Evolutionary conservation across 1,140 invertebrate species (phyloP).

Genomic region (Tribolium castaneum): DNA sequence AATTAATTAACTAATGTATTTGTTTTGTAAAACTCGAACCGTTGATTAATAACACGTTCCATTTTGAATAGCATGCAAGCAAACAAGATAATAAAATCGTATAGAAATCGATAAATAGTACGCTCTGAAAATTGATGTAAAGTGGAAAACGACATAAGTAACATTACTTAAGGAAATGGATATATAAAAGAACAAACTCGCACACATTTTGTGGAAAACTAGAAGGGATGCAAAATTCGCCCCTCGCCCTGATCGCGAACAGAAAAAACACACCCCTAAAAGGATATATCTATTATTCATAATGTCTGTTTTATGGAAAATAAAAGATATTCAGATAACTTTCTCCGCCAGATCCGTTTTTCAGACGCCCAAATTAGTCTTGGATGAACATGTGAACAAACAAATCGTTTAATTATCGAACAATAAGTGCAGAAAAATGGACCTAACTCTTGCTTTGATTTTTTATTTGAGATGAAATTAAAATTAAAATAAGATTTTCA

Average conservation of each 20-base stretch:
- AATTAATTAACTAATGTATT: slow-evolving; percentile 28
- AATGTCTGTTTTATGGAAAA: slow-evolving; percentile 43
- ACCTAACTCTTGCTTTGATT: too few species aligned
- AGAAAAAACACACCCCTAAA: slow-evolving; percentile 43
- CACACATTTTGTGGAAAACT: slow-evolving; percentile 25
- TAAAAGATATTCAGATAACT: slow-evolving; percentile 36
- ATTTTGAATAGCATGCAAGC: background rate
- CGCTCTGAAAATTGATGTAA: slow-evolving; percentile 45
- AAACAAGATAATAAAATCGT: slow-evolving; percentile 32
- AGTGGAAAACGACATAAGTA: slow-evolving; percentile 46
- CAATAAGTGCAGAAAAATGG: too few species aligned
- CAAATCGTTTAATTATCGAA: too few species aligned
- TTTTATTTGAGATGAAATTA: too few species aligned
- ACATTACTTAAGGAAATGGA: slow-evolving; percentile 50
- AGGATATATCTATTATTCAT: slow-evolving; percentile 49
- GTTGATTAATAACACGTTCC: slow-evolving; percentile 12
- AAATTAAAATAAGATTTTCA: too few species aligned
- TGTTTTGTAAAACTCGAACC: background rate
- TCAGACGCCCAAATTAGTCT: background rate
- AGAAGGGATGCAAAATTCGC: slow-evolving; percentile 38
- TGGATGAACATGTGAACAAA: too few species aligned
- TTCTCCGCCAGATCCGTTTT: background rate
- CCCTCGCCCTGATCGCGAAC: slow-evolving; percentile 27
- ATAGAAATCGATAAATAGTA: slow-evolving; percentile 39
- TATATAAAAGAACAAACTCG: slow-evolving; percentile 40